Conservation (phyloP, 2,113 vertebrate species). For the Siniperca chuatsi region DNA sequence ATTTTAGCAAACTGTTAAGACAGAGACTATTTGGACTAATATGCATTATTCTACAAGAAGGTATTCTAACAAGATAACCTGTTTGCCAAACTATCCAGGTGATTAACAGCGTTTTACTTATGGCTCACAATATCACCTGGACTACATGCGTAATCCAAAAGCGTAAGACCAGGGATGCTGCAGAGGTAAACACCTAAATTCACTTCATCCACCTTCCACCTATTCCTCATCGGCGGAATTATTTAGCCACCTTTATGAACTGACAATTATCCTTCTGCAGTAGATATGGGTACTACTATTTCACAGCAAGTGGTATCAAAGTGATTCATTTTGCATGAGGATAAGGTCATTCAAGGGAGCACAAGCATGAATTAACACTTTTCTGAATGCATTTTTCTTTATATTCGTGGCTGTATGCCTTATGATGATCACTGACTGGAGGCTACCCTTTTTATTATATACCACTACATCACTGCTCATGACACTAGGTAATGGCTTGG, state of each 20-base stretch:
- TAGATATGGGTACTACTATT: background rate
- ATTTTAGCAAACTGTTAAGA: background rate
- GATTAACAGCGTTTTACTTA: background rate
- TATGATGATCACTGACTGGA: constrained; percentile 39
- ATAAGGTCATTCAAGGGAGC: constrained; percentile 48
- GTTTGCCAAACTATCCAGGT: background rate
- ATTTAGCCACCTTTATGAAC: background rate
- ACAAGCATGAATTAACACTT: constrained; percentile 35
- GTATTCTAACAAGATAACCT: background rate
- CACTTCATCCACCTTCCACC: background rate
- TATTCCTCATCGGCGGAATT: background rate
- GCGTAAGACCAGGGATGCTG: background rate
- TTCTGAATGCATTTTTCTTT: constrained; percentile 27
- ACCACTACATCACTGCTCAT: constrained; percentile 50
- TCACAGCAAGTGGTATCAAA: constrained; percentile 6
- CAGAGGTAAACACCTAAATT: background rate
- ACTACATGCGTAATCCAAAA: background rate
- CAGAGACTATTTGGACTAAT: background rate
- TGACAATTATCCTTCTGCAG: constrained; percentile 12
- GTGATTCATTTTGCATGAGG: constrained; percentile 18
- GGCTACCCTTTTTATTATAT: constrained; percentile 40
- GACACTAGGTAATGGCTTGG: constrained; percentile 59
- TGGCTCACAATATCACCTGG: background rate
- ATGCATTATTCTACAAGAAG: background rate
- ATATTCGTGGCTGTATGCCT: constrained; percentile 16